Evolutionary conservation across 2,888 invertebrate species (phyloP), one percentile per base, ranked within the genome.

Genomic region (Perizoma affinitatum): DNA sequence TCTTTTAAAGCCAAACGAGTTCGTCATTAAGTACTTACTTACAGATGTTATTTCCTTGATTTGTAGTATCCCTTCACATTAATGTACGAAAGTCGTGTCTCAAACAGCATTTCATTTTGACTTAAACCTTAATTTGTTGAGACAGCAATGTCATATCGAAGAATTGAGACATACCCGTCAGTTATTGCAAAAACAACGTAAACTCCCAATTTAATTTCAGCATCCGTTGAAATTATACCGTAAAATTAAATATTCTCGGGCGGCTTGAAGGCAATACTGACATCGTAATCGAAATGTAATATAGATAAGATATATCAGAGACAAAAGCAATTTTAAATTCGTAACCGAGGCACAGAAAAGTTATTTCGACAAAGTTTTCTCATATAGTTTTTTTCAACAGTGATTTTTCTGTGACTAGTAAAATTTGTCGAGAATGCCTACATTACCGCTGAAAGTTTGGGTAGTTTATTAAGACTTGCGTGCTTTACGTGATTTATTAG

Each of bases 161-260:
- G 75, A 76, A 87, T 86, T 85, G 82, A 88, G 84, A 78, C 78
- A 81, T 84, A 63, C 67, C 69, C 67, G 72, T 66, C 75, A 71
- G 71, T 66, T 71, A 71, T 62, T 70, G 67, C 68, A 75, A 74
- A 76, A 76, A 78, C 73, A 74, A 73, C 72, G 74, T 79, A 77
- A 80, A 76, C 66, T 74, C 72, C 75, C 77, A 52, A 77, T 79
- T 82, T 83, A 79, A 82, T 82, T 70, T 79, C 71, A 75, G 74
- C 79, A 80, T 80, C 75, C 66, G 65, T 77, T 78, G 72, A 80
- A 79, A 82, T 83, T 72, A 74, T 74, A 68, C 65, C 64, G 74
- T 80, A 79, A 80, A 76, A 77, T 22, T 22, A 22, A 77, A 73
- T 70, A 62, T 63, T 68, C 66, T 68, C 58, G 67, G 70, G 56